Evolutionary conservation across 2,888 invertebrate species (phyloP), one percentile per base, ranked within the genome.

Genomic region (Orthonychiurus folsomi): DNA sequence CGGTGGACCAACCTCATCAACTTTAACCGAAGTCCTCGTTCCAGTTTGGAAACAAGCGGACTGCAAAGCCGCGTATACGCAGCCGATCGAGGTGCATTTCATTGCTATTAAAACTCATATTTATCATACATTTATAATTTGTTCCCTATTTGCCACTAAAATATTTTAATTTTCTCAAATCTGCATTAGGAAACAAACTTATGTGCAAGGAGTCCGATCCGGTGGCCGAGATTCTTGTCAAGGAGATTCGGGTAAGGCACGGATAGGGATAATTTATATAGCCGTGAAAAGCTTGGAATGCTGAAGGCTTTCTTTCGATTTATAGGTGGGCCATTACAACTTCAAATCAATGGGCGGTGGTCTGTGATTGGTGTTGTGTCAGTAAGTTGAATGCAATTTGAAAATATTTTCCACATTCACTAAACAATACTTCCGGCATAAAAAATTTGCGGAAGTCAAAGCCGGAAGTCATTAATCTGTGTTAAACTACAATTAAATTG

Each of bases 171-270:
- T 23, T 55, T 55, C 25, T 55, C 15, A n/a, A n/a, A n/a, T n/a
- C n/a, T n/a, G n/a, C n/a, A n/a, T n/a, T 23, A 85, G 50, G 82
- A 85, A 0, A 85, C 84, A 61, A 83, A 83, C 27, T 73, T 92
- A 50, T 92, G 91, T 74, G 92, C 91, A 1, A n/a, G 90, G 88
- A 9, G 84, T 81, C 0, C 83, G 80, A 27, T 83, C 85, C 57
- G 90, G 89, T 0, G 88, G 88, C 0, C 85, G 85, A 65, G 92
- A 92, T 75, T 85, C 89, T 18, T 92, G 91, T 74, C 86, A 89
- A 83, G 92, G 69, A 24, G 67, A 68, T 59, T 68, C 65, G 55
- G 65, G 66, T 64, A 58, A 47, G 50, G 20, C 18, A 58, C 20
- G 2, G 2, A 37, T 25, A 57, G 2, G 3, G 55, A n/a, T n/a